Percentiles rank a stretch among this genome's conserved stretches.
These are phyloP conservation scores for Cryptoblepharus egeriae DNA, from an alignment of 2,797 vertebrate species.

Conservation along the genomic window DNA sequence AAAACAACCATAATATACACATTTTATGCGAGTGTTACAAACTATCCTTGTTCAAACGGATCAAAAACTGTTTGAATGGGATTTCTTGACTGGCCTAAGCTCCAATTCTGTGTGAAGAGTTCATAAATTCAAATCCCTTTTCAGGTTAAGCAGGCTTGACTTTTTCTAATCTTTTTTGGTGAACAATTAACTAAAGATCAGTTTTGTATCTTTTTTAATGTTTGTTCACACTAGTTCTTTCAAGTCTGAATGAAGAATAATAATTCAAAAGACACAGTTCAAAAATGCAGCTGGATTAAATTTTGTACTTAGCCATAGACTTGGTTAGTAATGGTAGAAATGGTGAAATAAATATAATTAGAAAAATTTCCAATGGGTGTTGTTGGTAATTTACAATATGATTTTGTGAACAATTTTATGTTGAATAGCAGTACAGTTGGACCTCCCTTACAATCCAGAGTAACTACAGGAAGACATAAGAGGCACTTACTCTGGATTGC, in stretches of 20 bases:
- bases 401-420: no score
- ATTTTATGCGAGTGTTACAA: no score
- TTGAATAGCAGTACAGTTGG: no score
- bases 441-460: no score
- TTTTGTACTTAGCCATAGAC: not conserved
- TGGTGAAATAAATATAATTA: not conserved
- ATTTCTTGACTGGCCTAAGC: conserved; percentile 12
- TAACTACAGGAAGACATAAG: no score
- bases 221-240: conserved; percentile 52
- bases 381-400: no score
- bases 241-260: conserved; percentile 39
- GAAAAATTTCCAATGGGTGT: not conserved
- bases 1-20: no score
- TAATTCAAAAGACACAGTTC: conserved; percentile 47
- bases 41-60: no score
- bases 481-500: no score
- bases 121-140: conserved; percentile 36
- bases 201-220: conserved; percentile 32
- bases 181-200: conserved; percentile 48
- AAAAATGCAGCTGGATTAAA: conserved; percentile 34
- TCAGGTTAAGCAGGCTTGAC: conserved; percentile 31
- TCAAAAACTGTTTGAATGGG: not conserved
- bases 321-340: not conserved
- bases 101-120: not conserved
- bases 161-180: conserved; percentile 28